Evolutionary conservation across 2,888 invertebrate genomes (phyloP), one percentile per base, ranked within the genome.

Genomic region (Nomada ferruginata): DNA sequence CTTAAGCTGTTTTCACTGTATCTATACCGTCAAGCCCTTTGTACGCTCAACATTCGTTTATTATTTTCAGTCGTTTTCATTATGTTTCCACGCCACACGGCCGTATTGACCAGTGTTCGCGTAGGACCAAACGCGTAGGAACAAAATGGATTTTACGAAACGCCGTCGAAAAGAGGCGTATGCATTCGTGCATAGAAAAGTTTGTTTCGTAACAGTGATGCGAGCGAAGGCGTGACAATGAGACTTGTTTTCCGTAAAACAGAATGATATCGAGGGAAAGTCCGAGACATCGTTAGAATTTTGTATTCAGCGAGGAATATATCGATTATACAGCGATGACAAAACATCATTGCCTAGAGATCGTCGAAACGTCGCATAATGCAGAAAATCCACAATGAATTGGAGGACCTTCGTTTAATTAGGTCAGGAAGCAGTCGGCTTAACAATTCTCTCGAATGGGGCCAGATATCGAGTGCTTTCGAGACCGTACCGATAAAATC

Each of bases 401-500:
- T 77, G 66, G 59, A 63, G 63, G 85, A 81, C 83, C 77, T 76
- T 55, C 26, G 76, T 87, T 81, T 87, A 88, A 88, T 88, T 88
- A 65, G 89, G 89, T 89, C 89, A 84, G 82, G 74, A 87, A 73
- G 26, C 72, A 73, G 75, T 76, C 78, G 79, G 87, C 80, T 82
- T 85, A 85, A 87, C 89, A 78, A 82, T 87, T 79, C 87, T 61
- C 57, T 53, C 64, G 76, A 76, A 87, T 52, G 26, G 75, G 71
- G 82, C 73, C 74, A 81, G 87, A 87, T 86, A 83, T 86, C 60
- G 80, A 86, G 83, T 72, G 84, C 72, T n/a, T 68, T 82, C 52
- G 44, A 79, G 64, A 63, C 61, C 75, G 64, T 74, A 52, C 75
- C 69, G 47, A 29, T 69, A 69, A 88, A 82, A 88, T 88, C 84